Evolutionary conservation across 1,140 invertebrate genomes (phyloP).

Genomic region (Brevipalpus yothersi): DNA sequence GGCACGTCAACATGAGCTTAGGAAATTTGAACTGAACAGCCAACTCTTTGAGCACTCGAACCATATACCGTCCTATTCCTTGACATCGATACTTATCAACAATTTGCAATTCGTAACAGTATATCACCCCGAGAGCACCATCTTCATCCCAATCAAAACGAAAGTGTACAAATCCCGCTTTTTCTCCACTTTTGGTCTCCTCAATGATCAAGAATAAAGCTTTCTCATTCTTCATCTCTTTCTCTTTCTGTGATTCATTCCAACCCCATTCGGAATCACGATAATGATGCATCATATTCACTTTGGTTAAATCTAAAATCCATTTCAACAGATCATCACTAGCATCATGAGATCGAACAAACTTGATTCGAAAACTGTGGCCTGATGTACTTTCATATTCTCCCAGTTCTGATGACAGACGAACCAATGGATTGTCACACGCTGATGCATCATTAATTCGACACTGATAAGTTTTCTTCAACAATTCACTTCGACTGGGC

Average conservation of each 20-base stretch:
- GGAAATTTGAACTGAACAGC: conserved; percentile 20
- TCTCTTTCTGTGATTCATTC: conserved; percentile 12
- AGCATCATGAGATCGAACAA: conserved; percentile 3
- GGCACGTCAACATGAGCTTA: conserved; percentile 24
- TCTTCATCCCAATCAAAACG: conserved; percentile 14
- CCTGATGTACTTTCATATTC: neutral
- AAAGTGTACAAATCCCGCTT: conserved; percentile 14
- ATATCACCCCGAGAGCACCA: conserved; percentile 7
- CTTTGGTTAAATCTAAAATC: conserved; percentile 12
- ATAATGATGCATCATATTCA: conserved; percentile 15
- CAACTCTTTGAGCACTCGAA: conserved; percentile 10
- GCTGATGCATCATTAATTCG: neutral
- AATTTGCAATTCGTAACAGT: conserved; percentile 15
- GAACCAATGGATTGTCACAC: neutral
- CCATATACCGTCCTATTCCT: conserved; percentile 12
- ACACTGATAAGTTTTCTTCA: no score
- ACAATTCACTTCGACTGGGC: no score
- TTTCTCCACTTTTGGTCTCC: neutral
- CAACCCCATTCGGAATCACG: conserved; percentile 15
- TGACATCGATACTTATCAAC: conserved; percentile 6
- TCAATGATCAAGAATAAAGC: conserved; percentile 13
- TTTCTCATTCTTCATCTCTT: conserved; percentile 12
- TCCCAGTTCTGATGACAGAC: neutral
- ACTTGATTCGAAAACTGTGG: neutral
- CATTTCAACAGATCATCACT: conserved; percentile 3